Percentiles rank a stretch among this genome's conserved stretches.
These are phyloP conservation scores for Coilia nasus DNA, from an alignment of 2,797 vertebrate species.

Conservation along the genomic window DNA sequence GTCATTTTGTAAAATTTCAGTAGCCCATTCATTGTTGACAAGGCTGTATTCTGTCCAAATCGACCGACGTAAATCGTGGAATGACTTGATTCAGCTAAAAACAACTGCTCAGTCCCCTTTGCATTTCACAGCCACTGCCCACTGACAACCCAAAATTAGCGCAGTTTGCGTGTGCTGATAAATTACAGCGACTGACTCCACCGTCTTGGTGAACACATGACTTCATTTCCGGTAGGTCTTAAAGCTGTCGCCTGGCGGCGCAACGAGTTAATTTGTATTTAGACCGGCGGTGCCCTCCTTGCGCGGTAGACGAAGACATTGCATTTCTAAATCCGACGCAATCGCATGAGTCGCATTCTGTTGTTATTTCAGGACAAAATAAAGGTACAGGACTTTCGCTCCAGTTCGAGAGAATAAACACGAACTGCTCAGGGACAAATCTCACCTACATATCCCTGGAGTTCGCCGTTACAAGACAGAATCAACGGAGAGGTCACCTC, in stretches of 20 bases:
- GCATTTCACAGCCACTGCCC: neutral
- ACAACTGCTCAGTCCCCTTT: neutral
- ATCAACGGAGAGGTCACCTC: constrained; percentile 57
- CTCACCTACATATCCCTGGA: constrained; percentile 42
- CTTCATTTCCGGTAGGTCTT: constrained; percentile 65
- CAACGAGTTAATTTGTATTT: constrained; percentile 34
- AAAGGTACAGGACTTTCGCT: constrained; percentile 8
- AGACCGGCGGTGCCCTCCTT: constrained; percentile 44
- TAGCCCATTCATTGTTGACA: neutral
- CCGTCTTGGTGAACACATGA: constrained; percentile 24
- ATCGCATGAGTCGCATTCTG: constrained; percentile 11
- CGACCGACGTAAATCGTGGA: neutral
- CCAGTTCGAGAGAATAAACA: constrained; percentile 13
- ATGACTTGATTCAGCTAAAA: neutral
- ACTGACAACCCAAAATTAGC: neutral
- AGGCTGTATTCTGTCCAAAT: neutral
- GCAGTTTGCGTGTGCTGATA: neutral
- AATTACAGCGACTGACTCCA: neutral
- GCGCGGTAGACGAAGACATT: constrained; percentile 39
- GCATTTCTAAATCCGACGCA: constrained; percentile 47
- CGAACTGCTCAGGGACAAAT: constrained; percentile 18
- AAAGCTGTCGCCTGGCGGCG: constrained; percentile 63
- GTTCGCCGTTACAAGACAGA: constrained; percentile 34
- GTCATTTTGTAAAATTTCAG: no score
- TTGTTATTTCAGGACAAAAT: constrained; percentile 2